Evolutionary conservation across 2,113 vertebrate species (phyloP).

Genomic region (Tragelaphus scriptus): DNA sequence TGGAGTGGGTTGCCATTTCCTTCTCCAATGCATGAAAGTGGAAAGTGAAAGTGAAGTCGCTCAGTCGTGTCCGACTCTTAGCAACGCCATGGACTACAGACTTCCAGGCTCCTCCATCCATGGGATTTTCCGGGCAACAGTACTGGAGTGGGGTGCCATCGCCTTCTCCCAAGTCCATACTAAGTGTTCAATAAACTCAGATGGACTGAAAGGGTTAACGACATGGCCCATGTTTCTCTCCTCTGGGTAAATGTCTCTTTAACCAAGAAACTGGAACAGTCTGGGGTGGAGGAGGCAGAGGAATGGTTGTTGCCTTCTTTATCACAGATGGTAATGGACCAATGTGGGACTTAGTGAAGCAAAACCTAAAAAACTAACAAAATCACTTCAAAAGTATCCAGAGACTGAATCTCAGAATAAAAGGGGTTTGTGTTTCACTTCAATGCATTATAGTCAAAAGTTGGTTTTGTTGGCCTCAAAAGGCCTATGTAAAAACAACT

Average conservation of each 20-base stretch:
- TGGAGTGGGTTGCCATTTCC: too few relatives aligned
- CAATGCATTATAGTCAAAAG: not conserved
- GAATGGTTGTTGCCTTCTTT: not conserved
- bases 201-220: not conserved
- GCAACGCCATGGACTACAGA: too few relatives aligned
- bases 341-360: not conserved
- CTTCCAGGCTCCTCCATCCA: too few relatives aligned
- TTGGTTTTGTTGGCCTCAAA: conserved; percentile 29
- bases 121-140: too few relatives aligned
- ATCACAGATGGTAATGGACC: not conserved
- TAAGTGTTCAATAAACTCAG: not conserved
- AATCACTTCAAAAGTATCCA: conserved; percentile 41
- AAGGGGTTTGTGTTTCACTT: conserved; percentile 18
- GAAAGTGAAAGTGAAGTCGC: too few relatives aligned
- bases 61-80: too few relatives aligned
- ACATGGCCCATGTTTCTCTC: not conserved
- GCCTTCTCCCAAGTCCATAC: too few relatives aligned
- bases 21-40: too few relatives aligned
- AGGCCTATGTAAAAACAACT: not conserved
- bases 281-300: not conserved
- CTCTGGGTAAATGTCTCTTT: not conserved
- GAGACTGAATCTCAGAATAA: conserved; percentile 15
- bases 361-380: not conserved
- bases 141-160: too few relatives aligned
- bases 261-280: not conserved